Conservation (phyloP, 1,140 invertebrate species). For the Daktulosphaira vitifoliae region DNA sequence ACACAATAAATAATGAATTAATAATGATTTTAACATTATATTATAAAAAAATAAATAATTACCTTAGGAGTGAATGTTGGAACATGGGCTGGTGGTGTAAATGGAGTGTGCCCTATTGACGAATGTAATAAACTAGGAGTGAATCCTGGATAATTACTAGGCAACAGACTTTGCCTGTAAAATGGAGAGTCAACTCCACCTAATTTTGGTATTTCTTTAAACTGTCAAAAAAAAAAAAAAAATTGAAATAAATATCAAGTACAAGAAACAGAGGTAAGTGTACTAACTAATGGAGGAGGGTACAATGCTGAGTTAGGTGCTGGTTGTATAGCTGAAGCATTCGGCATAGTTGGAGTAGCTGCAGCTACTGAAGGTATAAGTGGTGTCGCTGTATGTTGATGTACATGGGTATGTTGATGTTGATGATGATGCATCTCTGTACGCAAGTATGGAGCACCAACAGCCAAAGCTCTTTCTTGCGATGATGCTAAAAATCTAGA, state of each 20-base stretch:
- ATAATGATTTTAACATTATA: background rate
- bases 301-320: constrained; percentile 43
- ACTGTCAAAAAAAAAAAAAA: constrained; percentile 48
- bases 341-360: constrained; percentile 6
- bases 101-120: constrained; percentile 61
- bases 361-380: constrained; percentile 47
- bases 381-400: constrained; percentile 66
- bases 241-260: background rate
- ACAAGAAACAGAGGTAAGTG: background rate
- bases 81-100: constrained; percentile 67
- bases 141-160: constrained; percentile 69
- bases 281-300: constrained; percentile 53
- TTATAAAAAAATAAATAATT: constrained; percentile 39
- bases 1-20: constrained; percentile 38
- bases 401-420: constrained; percentile 82
- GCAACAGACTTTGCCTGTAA: constrained; percentile 63
- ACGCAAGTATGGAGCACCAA: constrained; percentile 48
- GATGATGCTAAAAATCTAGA: constrained; percentile 70
- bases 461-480: constrained; percentile 53
- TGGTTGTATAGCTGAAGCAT: constrained; percentile 13
- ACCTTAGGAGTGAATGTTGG: constrained; percentile 86
- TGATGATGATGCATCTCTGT: constrained; percentile 86
- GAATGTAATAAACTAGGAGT: constrained; percentile 70
- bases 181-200: constrained; percentile 62
- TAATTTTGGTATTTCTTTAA: constrained; percentile 82